These are phyloP conservation scores for Spodoptera frugiperda DNA, from an alignment of 1,140 invertebrate genomes.

Conservation along the genomic window DNA sequence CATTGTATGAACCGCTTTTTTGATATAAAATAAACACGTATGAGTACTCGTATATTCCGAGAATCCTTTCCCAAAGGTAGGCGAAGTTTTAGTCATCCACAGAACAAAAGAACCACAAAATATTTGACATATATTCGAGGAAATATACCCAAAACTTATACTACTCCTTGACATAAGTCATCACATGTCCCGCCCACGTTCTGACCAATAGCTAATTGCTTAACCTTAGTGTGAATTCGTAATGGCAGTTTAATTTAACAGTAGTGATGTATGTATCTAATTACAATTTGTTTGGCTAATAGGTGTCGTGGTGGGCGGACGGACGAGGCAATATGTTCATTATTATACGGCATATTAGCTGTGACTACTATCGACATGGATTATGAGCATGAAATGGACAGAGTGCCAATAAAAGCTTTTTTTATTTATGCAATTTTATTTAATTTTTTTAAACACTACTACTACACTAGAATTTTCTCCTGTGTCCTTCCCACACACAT, in stretches of 20 bases:
- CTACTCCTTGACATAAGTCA: constrained; percentile 1
- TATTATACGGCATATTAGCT: constrained; percentile 32
- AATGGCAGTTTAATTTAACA: constrained; percentile 56
- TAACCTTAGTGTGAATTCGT: constrained; percentile 48
- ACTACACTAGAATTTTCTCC: no score
- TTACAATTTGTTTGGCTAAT: constrained; percentile 57
- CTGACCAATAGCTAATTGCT: constrained; percentile 30
- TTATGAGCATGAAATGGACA: neutral
- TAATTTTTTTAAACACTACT: no score
- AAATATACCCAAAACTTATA: constrained; percentile 7
- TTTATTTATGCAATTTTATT: no score
- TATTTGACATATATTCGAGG: neutral
- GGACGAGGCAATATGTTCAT: constrained; percentile 34
- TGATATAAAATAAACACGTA: neutral
- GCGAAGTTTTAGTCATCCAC: neutral
- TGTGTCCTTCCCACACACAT: no score
- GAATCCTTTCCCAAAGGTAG: neutral
- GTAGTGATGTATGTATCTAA: constrained; percentile 54
- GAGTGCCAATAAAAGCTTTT: neutral
- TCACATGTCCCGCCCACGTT: constrained; percentile 23
- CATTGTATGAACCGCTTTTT: neutral
- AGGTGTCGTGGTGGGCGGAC: constrained; percentile 52
- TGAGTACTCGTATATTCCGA: neutral
- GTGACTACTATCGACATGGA: neutral
- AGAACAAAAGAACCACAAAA: neutral